Conservation (phyloP, 2,113 vertebrate species). For the Bagarius yarrelli region DNA sequence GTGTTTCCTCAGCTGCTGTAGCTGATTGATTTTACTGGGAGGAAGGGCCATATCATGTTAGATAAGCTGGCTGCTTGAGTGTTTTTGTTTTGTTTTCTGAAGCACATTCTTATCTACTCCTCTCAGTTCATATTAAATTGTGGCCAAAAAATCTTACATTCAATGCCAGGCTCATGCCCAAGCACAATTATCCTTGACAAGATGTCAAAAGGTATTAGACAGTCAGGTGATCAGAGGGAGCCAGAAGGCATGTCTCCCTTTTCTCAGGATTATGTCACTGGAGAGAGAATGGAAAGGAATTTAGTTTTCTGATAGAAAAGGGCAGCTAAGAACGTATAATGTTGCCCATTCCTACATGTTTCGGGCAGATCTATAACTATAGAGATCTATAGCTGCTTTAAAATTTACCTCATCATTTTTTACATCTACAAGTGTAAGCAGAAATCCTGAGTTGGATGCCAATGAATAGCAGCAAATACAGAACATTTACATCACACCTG, state of each 20-base stretch:
- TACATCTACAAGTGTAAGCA: neutral
- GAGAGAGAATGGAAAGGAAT: constrained; percentile 49
- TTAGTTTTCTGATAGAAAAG: constrained; percentile 45
- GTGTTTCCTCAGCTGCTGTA: constrained; percentile 22
- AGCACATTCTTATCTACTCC: constrained; percentile 47
- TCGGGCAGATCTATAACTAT: constrained; percentile 21
- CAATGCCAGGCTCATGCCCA: constrained; percentile 33
- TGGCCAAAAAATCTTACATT: constrained; percentile 46
- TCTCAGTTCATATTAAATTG: constrained; percentile 45
- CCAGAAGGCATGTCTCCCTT: constrained; percentile 26
- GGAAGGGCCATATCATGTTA: constrained; percentile 36
- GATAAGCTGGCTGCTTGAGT: constrained; percentile 40
- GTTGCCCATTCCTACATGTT: constrained; percentile 18
- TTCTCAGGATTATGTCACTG: constrained; percentile 44
- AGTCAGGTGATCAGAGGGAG: constrained; percentile 53
- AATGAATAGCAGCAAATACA: neutral
- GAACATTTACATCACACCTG: neutral
- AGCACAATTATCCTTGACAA: constrained; percentile 53
- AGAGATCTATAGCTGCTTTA: constrained; percentile 7
- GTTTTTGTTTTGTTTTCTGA: constrained; percentile 49
- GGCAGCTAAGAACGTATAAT: constrained; percentile 39
- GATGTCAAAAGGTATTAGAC: constrained; percentile 54
- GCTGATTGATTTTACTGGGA: constrained; percentile 35
- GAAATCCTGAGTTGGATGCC: neutral
- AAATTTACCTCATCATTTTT: constrained; percentile 10